These are phyloP conservation scores for Hyposoter dolosus DNA, from an alignment of 2,888 invertebrate genomes.

Conservation along the genomic window DNA sequence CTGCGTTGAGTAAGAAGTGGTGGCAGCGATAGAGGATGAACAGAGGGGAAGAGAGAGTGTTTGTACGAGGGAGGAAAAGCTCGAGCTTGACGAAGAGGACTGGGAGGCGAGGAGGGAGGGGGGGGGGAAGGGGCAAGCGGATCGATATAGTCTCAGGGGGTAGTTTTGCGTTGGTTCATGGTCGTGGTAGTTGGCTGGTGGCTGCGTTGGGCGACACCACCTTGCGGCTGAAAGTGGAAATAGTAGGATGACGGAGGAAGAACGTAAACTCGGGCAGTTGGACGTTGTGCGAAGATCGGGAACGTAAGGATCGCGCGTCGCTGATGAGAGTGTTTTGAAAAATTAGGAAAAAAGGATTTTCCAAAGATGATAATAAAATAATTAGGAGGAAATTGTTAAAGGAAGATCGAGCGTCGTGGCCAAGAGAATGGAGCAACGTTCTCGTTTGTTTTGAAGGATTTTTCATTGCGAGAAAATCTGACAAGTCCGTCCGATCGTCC, in stretches of 20 bases:
- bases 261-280: slow-evolving; percentile 57
- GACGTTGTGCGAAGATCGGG: slow-evolving; percentile 59
- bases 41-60: slow-evolving; percentile 25
- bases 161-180: slow-evolving; percentile 64
- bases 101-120: slow-evolving; percentile 24
- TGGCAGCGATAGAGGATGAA: slow-evolving; percentile 18
- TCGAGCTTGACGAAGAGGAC: slow-evolving; percentile 9
- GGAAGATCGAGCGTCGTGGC: neutral
- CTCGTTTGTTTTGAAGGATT: neutral
- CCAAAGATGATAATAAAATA: neutral
- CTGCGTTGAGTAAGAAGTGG: slow-evolving; percentile 53
- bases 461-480: slow-evolving; percentile 3
- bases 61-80: slow-evolving; percentile 15
- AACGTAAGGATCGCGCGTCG: slow-evolving; percentile 38
- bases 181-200: slow-evolving; percentile 59
- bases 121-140: slow-evolving; percentile 64
- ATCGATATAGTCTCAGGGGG: slow-evolving; percentile 82
- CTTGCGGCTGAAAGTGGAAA: slow-evolving; percentile 76
- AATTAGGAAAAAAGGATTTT: slow-evolving; percentile 31
- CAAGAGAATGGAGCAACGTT: neutral
- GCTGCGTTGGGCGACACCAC: slow-evolving; percentile 75
- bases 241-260: slow-evolving; percentile 44
- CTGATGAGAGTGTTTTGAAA: slow-evolving; percentile 1
- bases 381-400: neutral
- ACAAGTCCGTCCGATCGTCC: slow-evolving; percentile 55